Evolutionary conservation across 2,888 invertebrate species (phyloP).

Genomic region (Melolontha melolontha): DNA sequence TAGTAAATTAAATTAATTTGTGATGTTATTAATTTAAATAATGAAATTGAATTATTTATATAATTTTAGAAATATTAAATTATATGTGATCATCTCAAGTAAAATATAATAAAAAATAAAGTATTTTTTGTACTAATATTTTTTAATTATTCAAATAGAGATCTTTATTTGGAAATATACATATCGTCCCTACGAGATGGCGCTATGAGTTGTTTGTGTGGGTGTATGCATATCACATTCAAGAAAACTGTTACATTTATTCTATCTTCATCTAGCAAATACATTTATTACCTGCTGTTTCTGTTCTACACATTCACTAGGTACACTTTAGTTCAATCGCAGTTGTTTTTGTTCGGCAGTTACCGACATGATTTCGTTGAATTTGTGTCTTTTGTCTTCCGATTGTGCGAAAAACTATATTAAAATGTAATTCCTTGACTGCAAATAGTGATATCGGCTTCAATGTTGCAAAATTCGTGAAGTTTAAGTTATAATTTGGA

Average conservation of each 20-base stretch:
- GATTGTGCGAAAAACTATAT: conserved; percentile 52
- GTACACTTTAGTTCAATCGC: conserved; percentile 27
- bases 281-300: conserved; percentile 2
- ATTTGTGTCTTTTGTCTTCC: conserved; percentile 56
- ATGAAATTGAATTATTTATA: conserved; percentile 2
- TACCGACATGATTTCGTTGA: conserved; percentile 54
- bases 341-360: conserved; percentile 57
- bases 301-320: conserved; percentile 15
- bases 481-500: conserved; percentile 50
- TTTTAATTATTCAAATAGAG: conserved; percentile 4
- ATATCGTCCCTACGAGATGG: conserved; percentile 16
- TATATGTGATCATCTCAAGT: neutral
- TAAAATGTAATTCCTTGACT: conserved; percentile 45
- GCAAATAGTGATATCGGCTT: conserved; percentile 3
- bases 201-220: conserved; percentile 19
- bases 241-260: conserved; percentile 30
- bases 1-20: neutral
- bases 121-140: neutral
- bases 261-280: conserved; percentile 12
- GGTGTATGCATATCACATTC: conserved; percentile 39
- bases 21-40: neutral
- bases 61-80: neutral
- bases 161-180: neutral
- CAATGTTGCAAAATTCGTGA: conserved; percentile 27
- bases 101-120: neutral